Percentiles rank a stretch among this genome's conserved stretches.
Conservation (phyloP, 1,140 invertebrate species). For the Druon quercuslanigerum region DNA sequence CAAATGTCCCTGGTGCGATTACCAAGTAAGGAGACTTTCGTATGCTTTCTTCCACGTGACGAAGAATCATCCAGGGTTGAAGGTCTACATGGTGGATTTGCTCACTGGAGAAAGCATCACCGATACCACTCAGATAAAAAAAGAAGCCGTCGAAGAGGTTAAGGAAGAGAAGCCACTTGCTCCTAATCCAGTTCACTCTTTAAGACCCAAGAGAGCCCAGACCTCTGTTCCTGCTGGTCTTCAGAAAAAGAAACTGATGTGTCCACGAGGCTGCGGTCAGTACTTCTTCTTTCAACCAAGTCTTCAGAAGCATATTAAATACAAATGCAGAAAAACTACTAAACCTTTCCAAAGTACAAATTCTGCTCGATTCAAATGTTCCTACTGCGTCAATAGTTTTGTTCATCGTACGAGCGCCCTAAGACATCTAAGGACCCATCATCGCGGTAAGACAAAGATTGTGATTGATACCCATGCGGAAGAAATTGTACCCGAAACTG, state of each 20-base stretch:
- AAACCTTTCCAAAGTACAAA: not conserved
- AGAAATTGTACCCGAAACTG: conserved; percentile 1
- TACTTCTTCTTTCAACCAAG: not conserved
- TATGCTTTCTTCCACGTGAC: conserved; percentile 60
- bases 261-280: conserved; percentile 1
- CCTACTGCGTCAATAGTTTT: not conserved
- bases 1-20: conserved; percentile 74
- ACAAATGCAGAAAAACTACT: not conserved
- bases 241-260: not conserved
- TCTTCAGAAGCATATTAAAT: not conserved
- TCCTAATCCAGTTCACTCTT: not conserved
- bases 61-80: conserved; percentile 47
- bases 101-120: conserved; percentile 15
- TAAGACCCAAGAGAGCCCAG: not conserved
- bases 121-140: not conserved
- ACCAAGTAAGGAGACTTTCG: conserved; percentile 68
- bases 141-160: not conserved
- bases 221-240: not conserved
- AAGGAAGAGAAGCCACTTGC: not conserved
- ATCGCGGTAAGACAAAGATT: not conserved
- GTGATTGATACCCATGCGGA: not conserved
- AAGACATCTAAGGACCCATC: not conserved
- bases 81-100: conserved; percentile 21
- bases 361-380: not conserved
- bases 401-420: not conserved